Base-by-base conservation (phyloP, 2,888 invertebrate species). In the Limnephilus marmoratus region DNA sequence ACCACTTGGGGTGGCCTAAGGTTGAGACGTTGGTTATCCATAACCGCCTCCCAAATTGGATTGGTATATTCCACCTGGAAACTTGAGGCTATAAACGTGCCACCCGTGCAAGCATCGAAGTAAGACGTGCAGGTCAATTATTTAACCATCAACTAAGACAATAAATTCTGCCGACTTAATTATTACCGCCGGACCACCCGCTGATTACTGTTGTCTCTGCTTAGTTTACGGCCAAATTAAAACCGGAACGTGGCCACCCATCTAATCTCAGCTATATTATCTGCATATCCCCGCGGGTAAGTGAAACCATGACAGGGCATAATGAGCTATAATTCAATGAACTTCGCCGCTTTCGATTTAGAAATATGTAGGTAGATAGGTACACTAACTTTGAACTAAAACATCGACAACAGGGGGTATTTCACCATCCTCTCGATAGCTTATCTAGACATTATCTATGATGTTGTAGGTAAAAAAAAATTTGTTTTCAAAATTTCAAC, bases 291-390 rank as follows among this genome's bases (percentile, higher is more conserved):
- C 18, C 18, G 24, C 53, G 18, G 15, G 41, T 68, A 88, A 88
- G 88, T 68, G 68, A 68, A 68, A 68, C 80, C 88, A 80, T 88
- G 88, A 88, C 88, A 29, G 24, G 34, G 85, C 85, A 86, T n/a
- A 34, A 80, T 88, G 24, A n/a, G 37, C n/a, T n/a, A 24, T 88
- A 88, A 88, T 80, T 88, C 31, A 88, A 88, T 68, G 49, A 41
- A 24, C n/a, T 49, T n/a, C n/a, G 45, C 45, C 13, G 80, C 31
- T 31, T 83, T 88, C 4, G 1, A 68, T 68, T 68, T 24, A 68
- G 18, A 49, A 49, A 49, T 15, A 49, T 15, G 49, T 49, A 15
- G 49, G 24, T 68, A 68, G 5, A 7, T 49, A 49, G 15, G 24
- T 68, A 68, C 24, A 68, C 7, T 18, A 68, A 24, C 24, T 24